A percentile compares a stretch with the other conserved stretches of the same genome.
These are phyloP conservation scores for Betta splendens DNA, from an alignment of 2,797 vertebrate species.

Conservation along the genomic window DNA sequence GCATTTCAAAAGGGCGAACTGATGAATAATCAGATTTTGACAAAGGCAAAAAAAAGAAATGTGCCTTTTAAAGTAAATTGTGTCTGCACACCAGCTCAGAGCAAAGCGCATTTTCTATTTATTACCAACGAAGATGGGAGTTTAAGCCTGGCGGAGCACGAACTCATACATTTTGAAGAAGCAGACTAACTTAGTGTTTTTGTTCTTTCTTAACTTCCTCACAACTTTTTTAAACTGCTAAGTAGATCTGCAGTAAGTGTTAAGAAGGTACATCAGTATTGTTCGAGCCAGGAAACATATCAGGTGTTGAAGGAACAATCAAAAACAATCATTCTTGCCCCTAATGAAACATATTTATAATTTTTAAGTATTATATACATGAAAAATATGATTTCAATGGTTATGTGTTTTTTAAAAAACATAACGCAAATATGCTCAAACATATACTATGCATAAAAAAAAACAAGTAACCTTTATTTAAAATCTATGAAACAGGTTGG, in stretches of 20 bases:
- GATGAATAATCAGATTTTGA: conserved; percentile 62
- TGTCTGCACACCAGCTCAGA: conserved; percentile 37
- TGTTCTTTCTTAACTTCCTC: conserved; percentile 10
- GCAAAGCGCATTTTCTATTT: conserved; percentile 45
- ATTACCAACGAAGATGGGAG: conserved; percentile 41
- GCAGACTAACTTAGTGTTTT: conserved; percentile 6
- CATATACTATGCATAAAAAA: too few species aligned
- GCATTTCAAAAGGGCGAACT: conserved; percentile 57
- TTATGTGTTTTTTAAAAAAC: too few species aligned
- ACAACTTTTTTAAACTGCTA: conserved; percentile 5
- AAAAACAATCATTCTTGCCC: too few species aligned
- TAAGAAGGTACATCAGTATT: too few species aligned
- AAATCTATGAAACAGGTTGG: too few species aligned
- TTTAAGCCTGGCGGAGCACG: conserved; percentile 23
- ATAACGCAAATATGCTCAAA: too few species aligned
- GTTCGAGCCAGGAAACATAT: too few species aligned
- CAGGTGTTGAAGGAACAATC: too few species aligned
- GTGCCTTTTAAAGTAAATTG: conserved; percentile 43
- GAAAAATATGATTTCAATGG: too few species aligned
- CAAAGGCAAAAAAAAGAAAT: conserved; percentile 42
- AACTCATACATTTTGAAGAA: conserved; percentile 38
- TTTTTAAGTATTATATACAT: too few species aligned
- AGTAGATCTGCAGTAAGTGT: background rate
- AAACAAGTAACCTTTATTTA: too few species aligned
- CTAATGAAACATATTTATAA: too few species aligned